phyloP scores from a whole-genome alignment of 2,888 invertebrate genomes.

The Agonopterix arenella region DNA sequence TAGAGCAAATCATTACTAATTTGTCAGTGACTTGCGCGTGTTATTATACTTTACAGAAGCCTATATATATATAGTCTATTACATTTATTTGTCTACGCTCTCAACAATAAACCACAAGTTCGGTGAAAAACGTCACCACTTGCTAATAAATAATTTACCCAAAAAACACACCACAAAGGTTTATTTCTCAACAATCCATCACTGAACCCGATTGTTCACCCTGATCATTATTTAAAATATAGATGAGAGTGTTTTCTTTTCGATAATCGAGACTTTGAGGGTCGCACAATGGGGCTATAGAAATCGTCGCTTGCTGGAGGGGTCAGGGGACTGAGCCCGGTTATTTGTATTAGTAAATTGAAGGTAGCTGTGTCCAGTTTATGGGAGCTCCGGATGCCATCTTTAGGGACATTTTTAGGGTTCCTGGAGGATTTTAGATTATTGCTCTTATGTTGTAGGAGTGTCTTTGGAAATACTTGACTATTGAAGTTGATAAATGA shows the following conservation, averaged over 20 bases:
- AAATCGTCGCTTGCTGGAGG: conserved; percentile 58
- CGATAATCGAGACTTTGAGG: conserved; percentile 75
- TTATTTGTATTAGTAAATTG: conserved; percentile 76
- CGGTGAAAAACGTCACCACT: neutral
- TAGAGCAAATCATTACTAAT: no score
- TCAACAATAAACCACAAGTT: neutral
- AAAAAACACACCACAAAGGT: conserved; percentile 42
- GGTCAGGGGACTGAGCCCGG: conserved; percentile 39
- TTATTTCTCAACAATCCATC: conserved; percentile 69
- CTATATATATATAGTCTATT: no score
- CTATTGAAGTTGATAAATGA: no score
- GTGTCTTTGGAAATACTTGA: no score
- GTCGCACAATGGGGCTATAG: conserved; percentile 63
- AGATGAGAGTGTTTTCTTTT: conserved; percentile 75
- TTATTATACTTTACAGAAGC: no score
- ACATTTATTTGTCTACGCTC: no score
- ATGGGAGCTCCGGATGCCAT: conserved; percentile 37
- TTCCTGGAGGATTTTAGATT: conserved; percentile 7
- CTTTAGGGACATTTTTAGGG: conserved; percentile 23
- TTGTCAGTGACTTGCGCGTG: no score
- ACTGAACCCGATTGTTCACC: conserved; percentile 46
- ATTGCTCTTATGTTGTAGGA: no score
- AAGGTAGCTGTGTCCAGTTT: conserved; percentile 61
- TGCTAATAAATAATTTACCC: conserved; percentile 1
- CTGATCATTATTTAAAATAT: conserved; percentile 77